These are phyloP conservation scores for Melanerpes aurifrons DNA, from an alignment of 2,113 vertebrate species.

Conservation along the genomic window DNA sequence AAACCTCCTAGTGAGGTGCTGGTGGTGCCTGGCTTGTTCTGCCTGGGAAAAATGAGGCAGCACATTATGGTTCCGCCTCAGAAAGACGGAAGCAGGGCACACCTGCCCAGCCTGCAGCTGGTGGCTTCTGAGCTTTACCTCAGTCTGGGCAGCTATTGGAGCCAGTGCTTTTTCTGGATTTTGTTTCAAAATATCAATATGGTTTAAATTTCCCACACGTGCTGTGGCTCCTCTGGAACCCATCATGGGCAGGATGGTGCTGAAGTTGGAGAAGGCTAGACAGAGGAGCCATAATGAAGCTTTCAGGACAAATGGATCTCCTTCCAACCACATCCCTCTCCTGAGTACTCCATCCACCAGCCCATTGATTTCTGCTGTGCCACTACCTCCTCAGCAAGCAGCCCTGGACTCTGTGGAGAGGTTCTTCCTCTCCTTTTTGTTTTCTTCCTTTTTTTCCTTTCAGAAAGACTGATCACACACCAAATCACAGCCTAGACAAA, in stretches of 20 bases:
- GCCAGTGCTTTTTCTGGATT: not conserved
- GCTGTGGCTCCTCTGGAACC: not conserved
- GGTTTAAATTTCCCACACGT: fast-evolving
- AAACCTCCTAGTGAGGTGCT: not conserved
- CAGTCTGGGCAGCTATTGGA: fast-evolving
- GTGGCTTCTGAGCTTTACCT: not conserved
- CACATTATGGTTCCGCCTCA: not conserved
- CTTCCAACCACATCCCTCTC: not conserved
- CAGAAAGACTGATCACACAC: not conserved
- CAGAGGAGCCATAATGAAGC: not conserved
- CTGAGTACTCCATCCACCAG: fast-evolving
- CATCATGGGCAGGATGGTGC: fast-evolving
- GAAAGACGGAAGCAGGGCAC: not conserved
- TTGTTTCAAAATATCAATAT: not conserved
- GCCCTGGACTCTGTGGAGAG: not conserved
- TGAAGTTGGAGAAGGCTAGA: not conserved
- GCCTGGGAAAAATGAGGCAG: not conserved
- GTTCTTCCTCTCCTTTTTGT: not conserved
- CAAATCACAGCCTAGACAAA: not conserved
- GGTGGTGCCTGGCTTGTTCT: not conserved
- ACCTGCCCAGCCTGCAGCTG: not conserved
- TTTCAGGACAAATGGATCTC: not conserved
- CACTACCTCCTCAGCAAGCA: fast-evolving
- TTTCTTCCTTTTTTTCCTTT: not conserved
- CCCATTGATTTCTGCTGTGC: not conserved